Evolutionary conservation across 2,113 vertebrate species (phyloP), one percentile per base, ranked within the genome.

Genomic region (Oncorhynchus kisutch): DNA sequence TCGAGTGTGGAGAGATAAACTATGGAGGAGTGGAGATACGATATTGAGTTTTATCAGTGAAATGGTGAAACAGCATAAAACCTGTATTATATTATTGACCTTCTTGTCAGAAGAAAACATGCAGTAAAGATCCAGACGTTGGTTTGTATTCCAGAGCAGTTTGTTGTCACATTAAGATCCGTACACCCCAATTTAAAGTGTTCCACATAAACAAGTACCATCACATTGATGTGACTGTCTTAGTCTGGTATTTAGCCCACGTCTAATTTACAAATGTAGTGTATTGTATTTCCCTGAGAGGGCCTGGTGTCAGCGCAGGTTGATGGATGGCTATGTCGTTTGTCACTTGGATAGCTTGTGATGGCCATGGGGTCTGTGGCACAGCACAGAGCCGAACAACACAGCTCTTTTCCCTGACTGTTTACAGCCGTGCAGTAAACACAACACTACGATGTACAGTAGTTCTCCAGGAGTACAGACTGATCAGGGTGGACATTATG

Each of bases 381-480:
- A 77, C 51, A 62, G 64, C n/a, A 71, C 29, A 65, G 45, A 20
- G 45, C 48, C 1, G 22, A n/a, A 22, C 22, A 18, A n/a, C 49
- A 72, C 22, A 14, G 69, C 31, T 22, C 76, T 85, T 81, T 83
- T 84, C 79, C 82, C 77, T 70, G 76, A 84, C 79, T 87, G 85
- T 88, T 91, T 90, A 86, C 82, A 85, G 82, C 74, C 79, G 78
- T 88, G 86, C 83, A 78, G 89, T 84, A 85, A 81, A 85, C 86
- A 77, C 81, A 78, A 2, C 39, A 2, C 39, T 45, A 11, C 9
- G 9, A 0, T 39, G 39, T 39, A 39, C 39, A 39, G 39, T 39
- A 8, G 39, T 39, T 39, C 39, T 39, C 39, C 39, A 9, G 39
- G 39, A 39, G 39, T 39, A 39, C 8, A 39, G 39, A 39, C 39